Base-by-base conservation (phyloP, 2,113 vertebrate genomes). In the Corythoichthys haematopterus region DNA sequence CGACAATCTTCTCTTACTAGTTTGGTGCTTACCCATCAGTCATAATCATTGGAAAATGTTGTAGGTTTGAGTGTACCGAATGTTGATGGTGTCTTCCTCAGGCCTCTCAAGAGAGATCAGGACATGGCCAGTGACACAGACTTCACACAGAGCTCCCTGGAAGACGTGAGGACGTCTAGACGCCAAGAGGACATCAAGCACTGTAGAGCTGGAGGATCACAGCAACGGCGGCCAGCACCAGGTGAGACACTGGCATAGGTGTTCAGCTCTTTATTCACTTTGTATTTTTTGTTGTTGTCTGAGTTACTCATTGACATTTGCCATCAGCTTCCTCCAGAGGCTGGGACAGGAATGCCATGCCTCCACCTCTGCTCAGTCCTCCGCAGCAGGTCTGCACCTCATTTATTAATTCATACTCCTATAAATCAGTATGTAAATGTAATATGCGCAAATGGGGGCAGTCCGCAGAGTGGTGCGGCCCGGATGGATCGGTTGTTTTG, bases 401-500 rank as follows among this genome's bases (percentile, higher is more conserved):
- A 50, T 35, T 37, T 11, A 3, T 15, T 16, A 3, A 5, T 53
- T n/a, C 0, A n/a, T 12, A 11, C 37, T 11, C 7, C 37, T n/a
- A 48, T 12, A 7, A 43, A 43, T 43, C 40, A 43, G 40, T 3
- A 43, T 43, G 6, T 5, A 43, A 6, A 7, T 43, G 33, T 20
- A 20, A 16, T 59, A 11, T 10, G 5, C 45, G 38, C 38, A 6
- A 12, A 55, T 66, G 64, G 51, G 20, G 28, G 3, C 73, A 93
- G 92, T 82, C 89, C 0, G 89, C 90, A 64, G 91, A 93, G 74
- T 93, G 91, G 92, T 92, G 91, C 0, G 92, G 91, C 28, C 91
- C 91, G 0, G 92, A 92, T 4, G 91, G 91, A 0, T 92, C 91
- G 0, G 93, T 94, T 65, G 94, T 95, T 53, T 89, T 96, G 71